A percentile compares a stretch with the other conserved stretches of the same genome.
Conservation (phyloP, 2,888 invertebrate genomes). For the Ochropleura leucogaster region DNA sequence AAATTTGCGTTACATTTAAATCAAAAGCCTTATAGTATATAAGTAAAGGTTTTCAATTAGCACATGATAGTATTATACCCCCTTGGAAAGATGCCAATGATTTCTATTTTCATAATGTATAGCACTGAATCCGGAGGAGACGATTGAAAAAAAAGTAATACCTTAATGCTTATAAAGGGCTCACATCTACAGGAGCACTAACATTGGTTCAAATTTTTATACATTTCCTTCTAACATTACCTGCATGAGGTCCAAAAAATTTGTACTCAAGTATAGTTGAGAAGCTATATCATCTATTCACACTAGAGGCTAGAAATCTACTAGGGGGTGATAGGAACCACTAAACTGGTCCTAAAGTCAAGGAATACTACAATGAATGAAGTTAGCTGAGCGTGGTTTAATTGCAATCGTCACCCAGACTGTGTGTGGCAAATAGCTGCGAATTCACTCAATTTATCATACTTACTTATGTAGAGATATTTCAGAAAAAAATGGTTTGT, state of each 20-base stretch:
- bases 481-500: neutral
- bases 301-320: constrained; percentile 37
- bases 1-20: neutral
- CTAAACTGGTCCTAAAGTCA: constrained; percentile 13
- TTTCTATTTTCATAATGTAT: neutral
- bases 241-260: neutral
- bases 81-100: neutral
- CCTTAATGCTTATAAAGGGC: neutral
- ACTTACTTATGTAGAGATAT: neutral
- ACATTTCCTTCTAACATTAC: neutral
- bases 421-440: constrained; percentile 3
- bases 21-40: neutral
- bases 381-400: constrained; percentile 36
- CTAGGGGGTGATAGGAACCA: constrained; percentile 29
- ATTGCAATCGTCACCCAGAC: constrained; percentile 8
- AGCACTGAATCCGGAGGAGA: neutral
- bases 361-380: constrained; percentile 52
- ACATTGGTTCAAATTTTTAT: neutral
- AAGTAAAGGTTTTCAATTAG: neutral
- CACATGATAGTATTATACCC: neutral
- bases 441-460: neutral
- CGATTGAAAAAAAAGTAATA: neutral
- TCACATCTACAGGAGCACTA: constrained; percentile 15
- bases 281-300: constrained; percentile 16
- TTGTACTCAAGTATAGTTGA: constrained; percentile 18